Base-by-base conservation (phyloP, 2,797 vertebrate genomes). In the Saguinus oedipus region DNA sequence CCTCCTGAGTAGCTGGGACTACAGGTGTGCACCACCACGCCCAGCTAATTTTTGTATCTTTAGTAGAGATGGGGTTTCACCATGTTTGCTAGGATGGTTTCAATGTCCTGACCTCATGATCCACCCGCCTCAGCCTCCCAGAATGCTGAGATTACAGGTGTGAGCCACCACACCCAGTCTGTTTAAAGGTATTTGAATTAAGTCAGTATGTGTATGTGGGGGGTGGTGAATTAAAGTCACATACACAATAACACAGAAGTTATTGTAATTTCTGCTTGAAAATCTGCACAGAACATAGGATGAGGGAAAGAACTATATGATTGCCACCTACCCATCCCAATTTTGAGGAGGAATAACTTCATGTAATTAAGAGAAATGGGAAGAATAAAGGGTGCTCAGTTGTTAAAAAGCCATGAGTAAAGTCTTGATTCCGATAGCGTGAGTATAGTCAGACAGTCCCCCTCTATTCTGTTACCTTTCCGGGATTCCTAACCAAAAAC, bases 161-260 rank as follows among this genome's bases (percentile, higher is more conserved):
- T 61, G 26, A 61, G 57, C 57, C 57, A 61, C 26, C 26, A 5
- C 5, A 12, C 10, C 57, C 57, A 12, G 57, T 11, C 94, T 98
- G 93, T 98, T 98, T 98, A 98, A 98, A 97, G 50, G 7, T 96
- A 75, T 74, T 96, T 44, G 0, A 92, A 64, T 97, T 88, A 86
- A 97, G 86, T 88, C 95, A 94, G 7, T 87, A 81, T 70, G 6
- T 85, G 94, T n/a, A n/a, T 90, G 5, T 36, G 55, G 48, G 14
- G 3, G 30, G 42, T 14, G 94, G 92, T 97, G 97, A 97, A 96
- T 91, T 53, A 95, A 97, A 97, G 97, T 98, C 97, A 87, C 3
- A 68, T 95, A 95, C 68, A 93, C 75, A 39, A 39, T 39, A 39
- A 39, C 39, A 39, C 39, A 39, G 82, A 13, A 64, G 90, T 44